Conservation (phyloP, 2,113 vertebrate genomes). For the Oryzias javanicus region DNA sequence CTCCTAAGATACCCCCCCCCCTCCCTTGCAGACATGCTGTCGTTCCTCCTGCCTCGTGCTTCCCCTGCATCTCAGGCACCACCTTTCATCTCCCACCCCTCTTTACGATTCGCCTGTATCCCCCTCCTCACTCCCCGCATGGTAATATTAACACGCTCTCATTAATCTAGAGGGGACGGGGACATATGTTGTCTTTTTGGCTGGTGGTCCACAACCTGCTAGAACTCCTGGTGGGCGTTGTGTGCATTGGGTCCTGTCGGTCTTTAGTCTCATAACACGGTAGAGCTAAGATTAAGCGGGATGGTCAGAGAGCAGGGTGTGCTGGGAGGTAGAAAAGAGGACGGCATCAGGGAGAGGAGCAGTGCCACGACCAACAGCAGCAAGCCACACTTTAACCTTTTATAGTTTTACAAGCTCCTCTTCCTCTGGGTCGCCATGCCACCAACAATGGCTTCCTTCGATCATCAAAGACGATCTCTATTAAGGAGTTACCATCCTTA, state of each 20-base stretch:
- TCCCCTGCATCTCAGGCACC: conserved; percentile 46
- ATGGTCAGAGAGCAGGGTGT: conserved; percentile 51
- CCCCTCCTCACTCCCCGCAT: conserved; percentile 65
- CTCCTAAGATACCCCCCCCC: conserved; percentile 57
- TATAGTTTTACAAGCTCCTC: conserved; percentile 21
- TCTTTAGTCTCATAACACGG: conserved; percentile 70
- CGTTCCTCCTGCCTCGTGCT: conserved; percentile 34
- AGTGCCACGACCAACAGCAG: conserved; percentile 39
- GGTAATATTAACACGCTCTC: conserved; percentile 78
- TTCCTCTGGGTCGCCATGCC: conserved; percentile 50
- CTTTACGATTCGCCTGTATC: conserved; percentile 34
- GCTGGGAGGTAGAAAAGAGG: conserved; percentile 44
- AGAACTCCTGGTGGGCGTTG: conserved; percentile 60
- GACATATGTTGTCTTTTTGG: conserved; percentile 80
- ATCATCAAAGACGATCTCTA: conserved; percentile 85
- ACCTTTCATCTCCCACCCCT: conserved; percentile 46
- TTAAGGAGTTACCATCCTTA: conserved; percentile 88
- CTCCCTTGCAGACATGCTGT: conserved; percentile 41
- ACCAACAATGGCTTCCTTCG: conserved; percentile 71
- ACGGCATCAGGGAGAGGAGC: conserved; percentile 30
- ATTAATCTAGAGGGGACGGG: conserved; percentile 80
- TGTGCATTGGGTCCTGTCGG: conserved; percentile 32
- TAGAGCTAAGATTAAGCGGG: conserved; percentile 77
- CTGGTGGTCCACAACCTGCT: conserved; percentile 77
- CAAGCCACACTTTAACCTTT: conserved; percentile 42